Percentiles rank a stretch among this genome's conserved stretches.
Evolutionary conservation across 2,113 vertebrate species (phyloP).

Genomic region (Monarcha castaneiventris): DNA sequence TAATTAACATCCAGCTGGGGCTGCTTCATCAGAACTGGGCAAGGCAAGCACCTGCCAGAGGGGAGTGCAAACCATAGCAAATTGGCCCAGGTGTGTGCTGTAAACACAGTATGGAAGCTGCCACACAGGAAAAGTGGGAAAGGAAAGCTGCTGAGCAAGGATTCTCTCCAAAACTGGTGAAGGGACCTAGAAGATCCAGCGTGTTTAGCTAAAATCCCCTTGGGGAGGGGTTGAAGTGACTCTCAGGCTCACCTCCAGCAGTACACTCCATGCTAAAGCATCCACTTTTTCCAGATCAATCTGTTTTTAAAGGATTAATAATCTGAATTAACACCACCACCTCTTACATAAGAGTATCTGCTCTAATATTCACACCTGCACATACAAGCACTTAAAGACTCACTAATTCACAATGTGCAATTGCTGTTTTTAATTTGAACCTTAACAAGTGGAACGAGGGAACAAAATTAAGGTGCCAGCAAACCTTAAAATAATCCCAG

Average conservation of each 20-base stretch:
- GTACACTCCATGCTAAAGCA: background rate
- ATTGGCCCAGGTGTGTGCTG: background rate
- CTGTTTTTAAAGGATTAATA: background rate
- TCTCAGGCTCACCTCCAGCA: background rate
- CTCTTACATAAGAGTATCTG: background rate
- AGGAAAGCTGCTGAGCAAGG: background rate
- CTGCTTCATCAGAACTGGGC: background rate
- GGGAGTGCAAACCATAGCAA: background rate
- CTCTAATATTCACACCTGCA: background rate
- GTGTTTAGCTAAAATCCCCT: background rate
- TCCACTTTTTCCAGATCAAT: background rate
- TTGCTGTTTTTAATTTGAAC: background rate
- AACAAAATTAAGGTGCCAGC: background rate
- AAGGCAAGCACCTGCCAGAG: background rate
- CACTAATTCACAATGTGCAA: background rate
- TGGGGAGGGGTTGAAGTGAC: background rate
- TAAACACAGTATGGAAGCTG: background rate
- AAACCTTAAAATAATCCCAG: background rate
- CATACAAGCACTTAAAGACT: background rate
- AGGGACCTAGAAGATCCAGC: background rate
- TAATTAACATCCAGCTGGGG: background rate
- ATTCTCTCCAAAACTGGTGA: background rate
- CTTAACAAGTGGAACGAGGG: background rate
- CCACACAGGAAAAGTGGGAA: background rate
- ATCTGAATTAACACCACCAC: background rate